These are phyloP conservation scores for Melanocharis versteri DNA, from an alignment of 2,113 vertebrate species.

Conservation along the genomic window DNA sequence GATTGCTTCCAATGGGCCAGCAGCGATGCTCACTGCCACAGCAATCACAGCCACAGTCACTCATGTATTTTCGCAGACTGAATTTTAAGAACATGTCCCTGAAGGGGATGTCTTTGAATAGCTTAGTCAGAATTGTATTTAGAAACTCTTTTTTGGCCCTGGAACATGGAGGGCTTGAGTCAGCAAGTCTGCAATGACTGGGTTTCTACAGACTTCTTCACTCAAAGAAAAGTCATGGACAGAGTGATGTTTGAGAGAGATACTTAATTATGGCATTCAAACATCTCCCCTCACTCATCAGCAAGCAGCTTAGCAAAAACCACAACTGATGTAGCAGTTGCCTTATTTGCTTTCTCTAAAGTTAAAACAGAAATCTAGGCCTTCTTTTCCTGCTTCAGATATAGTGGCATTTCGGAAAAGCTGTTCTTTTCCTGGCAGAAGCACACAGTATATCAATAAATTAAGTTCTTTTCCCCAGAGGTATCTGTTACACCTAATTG, in stretches of 20 bases:
- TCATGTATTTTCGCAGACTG: not conserved
- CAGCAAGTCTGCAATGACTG: not conserved
- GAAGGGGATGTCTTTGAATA: not conserved
- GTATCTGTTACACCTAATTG: not conserved
- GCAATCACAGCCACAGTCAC: not conserved
- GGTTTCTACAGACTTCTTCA: not conserved
- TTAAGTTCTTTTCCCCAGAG: not conserved
- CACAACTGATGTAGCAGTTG: not conserved
- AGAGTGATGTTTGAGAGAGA: not conserved
- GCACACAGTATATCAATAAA: not conserved
- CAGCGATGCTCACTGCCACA: not conserved
- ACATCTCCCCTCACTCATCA: slow-evolving; percentile 26
- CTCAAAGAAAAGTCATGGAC: slow-evolving; percentile 31
- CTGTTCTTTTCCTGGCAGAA: not conserved
- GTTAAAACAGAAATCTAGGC: not conserved
- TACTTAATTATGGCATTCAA: slow-evolving; percentile 12
- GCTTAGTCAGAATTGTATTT: not conserved
- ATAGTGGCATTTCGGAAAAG: not conserved
- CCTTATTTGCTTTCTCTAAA: not conserved
- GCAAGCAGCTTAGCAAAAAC: slow-evolving; percentile 2
- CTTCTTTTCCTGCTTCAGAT: not conserved
- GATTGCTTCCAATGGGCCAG: not conserved
- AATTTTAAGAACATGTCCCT: not conserved
- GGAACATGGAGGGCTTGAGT: not conserved
- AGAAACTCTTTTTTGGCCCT: slow-evolving; percentile 1